Base-by-base conservation (phyloP, 92 coral and sea anemone genomes). In the Porites divaricata region DNA sequence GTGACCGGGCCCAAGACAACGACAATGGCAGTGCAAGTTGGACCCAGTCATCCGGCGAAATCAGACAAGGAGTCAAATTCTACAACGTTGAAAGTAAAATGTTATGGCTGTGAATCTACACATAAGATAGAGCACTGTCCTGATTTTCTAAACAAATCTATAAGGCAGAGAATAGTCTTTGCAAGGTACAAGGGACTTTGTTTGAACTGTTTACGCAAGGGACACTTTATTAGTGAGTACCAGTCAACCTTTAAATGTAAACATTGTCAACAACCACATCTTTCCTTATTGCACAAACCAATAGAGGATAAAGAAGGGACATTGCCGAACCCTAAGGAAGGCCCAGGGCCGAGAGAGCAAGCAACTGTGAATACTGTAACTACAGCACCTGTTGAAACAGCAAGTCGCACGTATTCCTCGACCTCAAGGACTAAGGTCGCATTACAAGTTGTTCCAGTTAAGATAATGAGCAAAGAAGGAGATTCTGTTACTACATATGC, bases 381-480 rank as follows among this genome's bases (percentile, higher is more conserved):
- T 53, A 69, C 83, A 58, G 75, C 25, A 81, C 75, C 69, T 50
- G 59, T 22, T 66, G 62, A 82, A 52, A 50, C 21, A 62, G 4
- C 86, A 71, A 66, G 78, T 41, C 77, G 49, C 69, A 83, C 70
- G 45, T 76, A 76, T 12, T 76, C 69, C 52, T 63, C 70, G 50
- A 15, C 75, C 16, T 26, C 66, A 77, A 67, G 72, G 58, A 73
- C 63, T 49, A 81, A 72, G 75, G 74, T 81, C 87, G 83, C 88
- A 41, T 75, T 84, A 61, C 94, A 91, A 84, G 94, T 91, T 72
- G 91, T 87, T 17, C 94, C 91, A 9, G 86, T 87, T 0, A 50
- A 75, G 28, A 53, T 91, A 54, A 23, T 51, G 9, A 69, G 86
- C 28, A 63, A 87, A 21, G 77, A 87, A 74, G 91, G 86, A 2